Percentiles rank a stretch among this genome's conserved stretches.
Evolutionary conservation across 53 echinoderm and acorn worm species (phyloP).

Genomic region (Holothuria leucospilota): DNA sequence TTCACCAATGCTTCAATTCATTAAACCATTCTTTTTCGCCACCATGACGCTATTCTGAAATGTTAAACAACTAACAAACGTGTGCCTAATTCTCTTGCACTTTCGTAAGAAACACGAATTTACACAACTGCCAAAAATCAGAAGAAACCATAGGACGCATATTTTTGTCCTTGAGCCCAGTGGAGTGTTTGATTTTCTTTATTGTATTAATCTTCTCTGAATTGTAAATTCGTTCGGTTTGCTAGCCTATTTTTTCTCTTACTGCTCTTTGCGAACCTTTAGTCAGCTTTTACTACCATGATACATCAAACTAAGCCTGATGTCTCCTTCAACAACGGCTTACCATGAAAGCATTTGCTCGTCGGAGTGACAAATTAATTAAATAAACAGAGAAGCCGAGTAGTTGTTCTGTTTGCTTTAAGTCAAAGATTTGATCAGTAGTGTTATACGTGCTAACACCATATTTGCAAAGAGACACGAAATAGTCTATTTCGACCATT

Average conservation of each 20-base stretch:
- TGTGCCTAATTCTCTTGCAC: too few species aligned
- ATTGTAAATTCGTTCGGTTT: not conserved
- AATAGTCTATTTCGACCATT: conserved; percentile 42
- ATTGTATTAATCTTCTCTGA: conserved; percentile 25
- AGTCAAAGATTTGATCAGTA: conserved; percentile 34
- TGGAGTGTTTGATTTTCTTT: conserved; percentile 31
- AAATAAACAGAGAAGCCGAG: conserved; percentile 34
- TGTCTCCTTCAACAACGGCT: conserved; percentile 19
- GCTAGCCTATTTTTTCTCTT: conserved; percentile 8
- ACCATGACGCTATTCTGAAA: too few species aligned
- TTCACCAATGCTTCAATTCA: too few species aligned
- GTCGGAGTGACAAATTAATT: conserved; percentile 41
- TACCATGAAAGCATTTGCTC: conserved; percentile 6
- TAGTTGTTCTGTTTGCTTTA: conserved; percentile 12
- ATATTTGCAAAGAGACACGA: conserved; percentile 34
- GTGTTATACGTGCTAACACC: conserved; percentile 39
- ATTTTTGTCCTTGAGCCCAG: conserved; percentile 9
- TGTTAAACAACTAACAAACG: too few species aligned
- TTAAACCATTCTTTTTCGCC: too few species aligned
- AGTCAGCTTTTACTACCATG: conserved; percentile 8
- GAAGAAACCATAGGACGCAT: too few species aligned
- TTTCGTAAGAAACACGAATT: too few species aligned
- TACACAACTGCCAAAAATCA: too few species aligned
- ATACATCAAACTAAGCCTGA: conserved; percentile 12
- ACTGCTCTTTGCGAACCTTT: conserved; percentile 18